Evolutionary conservation across 2,888 invertebrate genomes (phyloP).

Genomic region (Nesidiocoris tenuis): DNA sequence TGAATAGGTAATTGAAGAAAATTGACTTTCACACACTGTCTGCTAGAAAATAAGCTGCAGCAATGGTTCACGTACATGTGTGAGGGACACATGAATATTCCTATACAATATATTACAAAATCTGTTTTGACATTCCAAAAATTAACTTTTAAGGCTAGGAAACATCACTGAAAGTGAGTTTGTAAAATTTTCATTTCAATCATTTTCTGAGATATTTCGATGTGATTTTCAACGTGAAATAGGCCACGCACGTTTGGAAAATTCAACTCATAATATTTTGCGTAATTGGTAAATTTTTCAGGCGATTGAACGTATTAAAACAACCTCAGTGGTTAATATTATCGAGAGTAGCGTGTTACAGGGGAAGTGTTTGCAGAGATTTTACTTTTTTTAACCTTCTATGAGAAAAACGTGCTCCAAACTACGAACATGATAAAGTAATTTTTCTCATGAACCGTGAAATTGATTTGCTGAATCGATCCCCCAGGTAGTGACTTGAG

Average conservation of each 20-base stretch:
- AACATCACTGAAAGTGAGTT: conserved; percentile 35
- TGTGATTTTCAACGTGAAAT: conserved; percentile 20
- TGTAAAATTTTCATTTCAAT: neutral
- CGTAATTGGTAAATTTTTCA: too few species aligned
- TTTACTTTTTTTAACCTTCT: too few species aligned
- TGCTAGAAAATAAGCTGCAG: conserved; percentile 40
- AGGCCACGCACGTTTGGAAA: conserved; percentile 34
- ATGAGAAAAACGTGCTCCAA: too few species aligned
- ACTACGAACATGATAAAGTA: too few species aligned
- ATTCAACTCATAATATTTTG: too few species aligned
- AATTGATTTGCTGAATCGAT: conserved; percentile 1
- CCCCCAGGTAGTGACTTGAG: conserved; percentile 4
- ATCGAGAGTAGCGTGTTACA: too few species aligned
- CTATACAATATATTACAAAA: conserved; percentile 38
- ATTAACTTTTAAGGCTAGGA: conserved; percentile 35
- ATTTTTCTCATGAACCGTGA: too few species aligned
- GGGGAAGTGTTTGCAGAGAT: too few species aligned
- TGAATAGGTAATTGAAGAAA: conserved; percentile 41
- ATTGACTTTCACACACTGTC: conserved; percentile 44
- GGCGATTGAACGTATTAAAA: too few species aligned
- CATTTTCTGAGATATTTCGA: conserved; percentile 20
- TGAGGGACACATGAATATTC: conserved; percentile 23
- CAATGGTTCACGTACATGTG: conserved; percentile 23
- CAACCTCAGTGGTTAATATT: too few species aligned
- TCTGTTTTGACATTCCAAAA: conserved; percentile 17